Conservation (phyloP, 2,113 vertebrate species). For the Paedocypris sp. region DNA sequence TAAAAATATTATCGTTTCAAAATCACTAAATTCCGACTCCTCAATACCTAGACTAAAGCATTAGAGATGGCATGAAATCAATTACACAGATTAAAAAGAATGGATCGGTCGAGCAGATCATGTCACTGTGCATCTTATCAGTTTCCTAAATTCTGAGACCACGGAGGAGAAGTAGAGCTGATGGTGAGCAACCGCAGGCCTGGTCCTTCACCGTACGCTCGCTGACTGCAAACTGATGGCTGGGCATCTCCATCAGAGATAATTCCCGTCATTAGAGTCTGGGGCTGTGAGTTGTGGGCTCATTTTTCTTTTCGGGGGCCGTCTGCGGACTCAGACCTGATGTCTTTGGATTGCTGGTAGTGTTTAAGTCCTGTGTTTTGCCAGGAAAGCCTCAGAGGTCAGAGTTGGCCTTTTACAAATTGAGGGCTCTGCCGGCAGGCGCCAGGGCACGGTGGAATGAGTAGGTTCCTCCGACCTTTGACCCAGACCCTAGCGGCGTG, state of each 20-base stretch:
- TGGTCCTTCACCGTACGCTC: too few species aligned
- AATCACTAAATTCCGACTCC: too few species aligned
- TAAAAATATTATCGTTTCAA: too few species aligned
- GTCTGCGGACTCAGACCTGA: conserved; percentile 39
- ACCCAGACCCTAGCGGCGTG: conserved; percentile 56
- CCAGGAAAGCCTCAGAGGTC: conserved; percentile 64
- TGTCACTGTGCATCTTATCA: too few species aligned
- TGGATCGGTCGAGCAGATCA: too few species aligned
- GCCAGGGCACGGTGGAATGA: conserved; percentile 68
- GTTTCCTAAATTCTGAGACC: too few species aligned
- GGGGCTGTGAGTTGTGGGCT: conserved; percentile 33
- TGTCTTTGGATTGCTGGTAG: conserved; percentile 53
- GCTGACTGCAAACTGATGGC: too few species aligned
- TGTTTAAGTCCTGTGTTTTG: conserved; percentile 68
- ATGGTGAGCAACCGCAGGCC: too few species aligned
- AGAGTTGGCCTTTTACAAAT: conserved; percentile 66
- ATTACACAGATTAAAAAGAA: too few species aligned
- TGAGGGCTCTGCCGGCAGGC: conserved; percentile 67
- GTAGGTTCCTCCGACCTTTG: conserved; percentile 61
- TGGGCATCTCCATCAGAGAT: conserved; percentile 12
- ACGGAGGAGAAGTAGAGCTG: too few species aligned
- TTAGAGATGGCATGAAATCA: too few species aligned
- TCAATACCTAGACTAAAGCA: too few species aligned
- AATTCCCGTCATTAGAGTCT: conserved; percentile 47
- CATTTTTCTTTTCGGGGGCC: conserved; percentile 24